A percentile compares a stretch with the other conserved stretches of the same genome.
phyloP scores from a whole-genome alignment of 2,888 invertebrate species.

The Drosophila meridionalis region DNA sequence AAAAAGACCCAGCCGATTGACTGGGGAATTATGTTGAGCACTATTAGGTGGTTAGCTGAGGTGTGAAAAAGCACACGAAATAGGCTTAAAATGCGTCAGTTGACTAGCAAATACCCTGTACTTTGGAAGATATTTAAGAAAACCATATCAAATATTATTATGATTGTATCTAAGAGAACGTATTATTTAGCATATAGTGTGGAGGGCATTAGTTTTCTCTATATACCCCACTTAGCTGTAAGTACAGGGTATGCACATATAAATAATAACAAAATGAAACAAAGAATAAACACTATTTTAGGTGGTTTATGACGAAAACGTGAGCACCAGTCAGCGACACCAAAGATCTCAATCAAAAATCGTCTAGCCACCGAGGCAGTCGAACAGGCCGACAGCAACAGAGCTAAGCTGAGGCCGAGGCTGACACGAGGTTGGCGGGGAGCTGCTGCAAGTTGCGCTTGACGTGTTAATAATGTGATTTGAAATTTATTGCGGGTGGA shows the following conservation, averaged over 20 bases:
- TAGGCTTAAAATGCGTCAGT: not conserved
- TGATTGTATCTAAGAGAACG: not conserved
- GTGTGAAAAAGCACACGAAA: slow-evolving; percentile 65
- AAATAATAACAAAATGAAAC: slow-evolving; percentile 40
- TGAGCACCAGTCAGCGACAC: slow-evolving; percentile 55
- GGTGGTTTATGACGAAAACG: slow-evolving; percentile 63
- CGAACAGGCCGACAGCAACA: slow-evolving; percentile 29
- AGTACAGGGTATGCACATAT: slow-evolving; percentile 5
- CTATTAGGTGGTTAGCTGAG: slow-evolving; percentile 52
- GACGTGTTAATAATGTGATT: slow-evolving; percentile 78
- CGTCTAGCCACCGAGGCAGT: slow-evolving; percentile 51
- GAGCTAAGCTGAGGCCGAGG: not conserved
- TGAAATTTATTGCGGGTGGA: slow-evolving; percentile 77
- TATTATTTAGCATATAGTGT: not conserved
- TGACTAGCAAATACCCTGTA: slow-evolving; percentile 13
- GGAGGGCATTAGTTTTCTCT: not conserved
- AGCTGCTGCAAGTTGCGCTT: slow-evolving; percentile 60
- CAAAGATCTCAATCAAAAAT: slow-evolving; percentile 77
- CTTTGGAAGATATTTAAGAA: not conserved
- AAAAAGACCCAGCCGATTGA: slow-evolving; percentile 15
- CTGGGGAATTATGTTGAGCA: slow-evolving; percentile 6
- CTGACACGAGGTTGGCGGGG: slow-evolving; percentile 2
- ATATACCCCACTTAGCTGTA: not conserved
- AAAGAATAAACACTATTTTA: slow-evolving; percentile 61
- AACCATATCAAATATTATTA: too few relatives aligned